Conservation (phyloP, 2,113 vertebrate genomes). For the Aegypius monachus region DNA sequence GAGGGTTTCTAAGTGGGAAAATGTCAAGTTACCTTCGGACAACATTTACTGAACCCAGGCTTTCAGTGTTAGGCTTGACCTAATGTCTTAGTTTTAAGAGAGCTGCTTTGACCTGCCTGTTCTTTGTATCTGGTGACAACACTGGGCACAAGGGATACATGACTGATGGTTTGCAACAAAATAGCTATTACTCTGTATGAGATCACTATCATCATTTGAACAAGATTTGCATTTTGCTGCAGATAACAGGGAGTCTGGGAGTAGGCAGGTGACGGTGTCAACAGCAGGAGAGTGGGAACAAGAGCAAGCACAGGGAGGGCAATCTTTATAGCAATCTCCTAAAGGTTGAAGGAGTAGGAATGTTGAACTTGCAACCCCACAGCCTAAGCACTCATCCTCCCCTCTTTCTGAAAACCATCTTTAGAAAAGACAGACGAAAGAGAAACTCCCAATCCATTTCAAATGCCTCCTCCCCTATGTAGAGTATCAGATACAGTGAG, state of each 20-base stretch:
- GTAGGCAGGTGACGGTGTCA: background rate
- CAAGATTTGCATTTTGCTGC: slow-evolving; percentile 47
- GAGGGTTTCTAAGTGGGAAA: background rate
- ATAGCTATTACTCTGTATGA: slow-evolving; percentile 25
- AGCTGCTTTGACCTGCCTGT: slow-evolving; percentile 3
- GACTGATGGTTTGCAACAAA: slow-evolving; percentile 44
- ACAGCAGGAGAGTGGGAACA: background rate
- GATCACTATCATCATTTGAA: slow-evolving; percentile 30
- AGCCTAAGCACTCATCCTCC: background rate
- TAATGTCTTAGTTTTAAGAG: background rate
- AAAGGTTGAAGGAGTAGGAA: background rate
- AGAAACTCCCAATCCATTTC: background rate
- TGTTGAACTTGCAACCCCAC: background rate
- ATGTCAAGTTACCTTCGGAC: background rate
- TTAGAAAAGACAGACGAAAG: background rate
- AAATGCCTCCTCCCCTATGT: background rate
- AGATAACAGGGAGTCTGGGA: slow-evolving; percentile 27
- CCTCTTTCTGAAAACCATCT: background rate
- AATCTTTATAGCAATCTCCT: background rate
- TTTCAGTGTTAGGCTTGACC: background rate
- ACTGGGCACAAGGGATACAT: background rate
- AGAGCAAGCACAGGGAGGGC: background rate
- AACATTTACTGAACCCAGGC: background rate
- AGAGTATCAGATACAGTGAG: background rate
- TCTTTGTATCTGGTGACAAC: background rate